Evolutionary conservation across 2,888 invertebrate species (phyloP).

Genomic region (Erebia aethiops): DNA sequence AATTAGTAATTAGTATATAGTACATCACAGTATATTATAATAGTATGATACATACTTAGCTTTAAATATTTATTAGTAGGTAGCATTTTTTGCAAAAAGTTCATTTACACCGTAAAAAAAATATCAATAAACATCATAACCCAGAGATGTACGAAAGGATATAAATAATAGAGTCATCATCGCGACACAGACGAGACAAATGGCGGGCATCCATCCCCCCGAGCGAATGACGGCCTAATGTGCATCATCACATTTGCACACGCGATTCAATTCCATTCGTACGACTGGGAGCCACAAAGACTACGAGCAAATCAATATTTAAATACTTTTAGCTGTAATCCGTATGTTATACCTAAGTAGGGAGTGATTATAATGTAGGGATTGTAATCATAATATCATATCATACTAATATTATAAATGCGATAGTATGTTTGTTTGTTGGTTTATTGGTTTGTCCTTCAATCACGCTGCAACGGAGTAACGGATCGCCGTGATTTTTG

Average conservation of each 20-base stretch:
- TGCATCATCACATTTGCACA: conserved; percentile 78
- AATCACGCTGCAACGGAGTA: too few relatives aligned
- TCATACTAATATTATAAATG: too few relatives aligned
- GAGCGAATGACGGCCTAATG: conserved; percentile 72
- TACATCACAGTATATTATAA: too few relatives aligned
- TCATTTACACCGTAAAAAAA: conserved; percentile 8
- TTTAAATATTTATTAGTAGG: too few relatives aligned
- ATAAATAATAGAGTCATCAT: conserved; percentile 47
- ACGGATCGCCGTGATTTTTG: too few relatives aligned
- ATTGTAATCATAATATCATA: too few relatives aligned
- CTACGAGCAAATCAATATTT: conserved; percentile 12
- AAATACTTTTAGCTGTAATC: conserved; percentile 2
- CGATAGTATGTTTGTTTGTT: too few relatives aligned
- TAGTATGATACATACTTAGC: too few relatives aligned
- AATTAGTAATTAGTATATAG: too few relatives aligned
- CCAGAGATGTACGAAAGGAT: conserved; percentile 41
- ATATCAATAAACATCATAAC: conserved; percentile 46
- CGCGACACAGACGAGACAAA: conserved; percentile 62
- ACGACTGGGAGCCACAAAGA: conserved; percentile 38
- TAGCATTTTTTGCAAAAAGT: not conserved
- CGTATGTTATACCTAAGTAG: too few relatives aligned
- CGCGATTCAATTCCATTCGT: conserved; percentile 59
- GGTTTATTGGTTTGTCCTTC: too few relatives aligned
- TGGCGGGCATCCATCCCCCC: conserved; percentile 66
- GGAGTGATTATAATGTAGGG: too few relatives aligned